Base-by-base conservation (phyloP, 2,797 vertebrate genomes). In the Danionella dracula region DNA sequence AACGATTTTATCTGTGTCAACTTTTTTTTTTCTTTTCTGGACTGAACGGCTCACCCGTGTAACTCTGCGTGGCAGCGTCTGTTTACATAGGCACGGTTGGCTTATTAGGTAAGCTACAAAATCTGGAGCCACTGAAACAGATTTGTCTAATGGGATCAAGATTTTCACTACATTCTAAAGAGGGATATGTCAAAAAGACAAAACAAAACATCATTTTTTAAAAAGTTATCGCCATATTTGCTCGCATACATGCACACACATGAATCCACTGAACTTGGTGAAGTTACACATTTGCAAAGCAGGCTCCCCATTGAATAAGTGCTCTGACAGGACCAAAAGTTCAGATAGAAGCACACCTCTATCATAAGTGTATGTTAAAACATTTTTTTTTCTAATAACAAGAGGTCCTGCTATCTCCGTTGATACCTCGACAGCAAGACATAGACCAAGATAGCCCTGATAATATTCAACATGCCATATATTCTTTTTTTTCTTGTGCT, bases 51-150 rank as follows among this genome's bases (percentile, higher is more conserved):
- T 57, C 55, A 79, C 78, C 73, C 81, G 72, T 68, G 78, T 80
- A 56, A 73, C 77, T 80, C 78, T 78, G 81, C 81, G 73, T 79
- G 84, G 83, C 85, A 82, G 82, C 81, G 74, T 88, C 84, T 81
- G 80, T 80, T 86, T 76, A 82, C 83, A 82, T 87, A 90, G 90
- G 90, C 90, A 90, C 90, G 85, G 83, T 87, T 87, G 90, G 89
- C 86, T 78, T 88, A 79, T 86, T 83, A 84, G 82, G 85, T 83
- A 87, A 87, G 83, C 87, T 89, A 89, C 82, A 79, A 77, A 75
- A 79, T 88, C 82, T 80, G 81, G 80, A 88, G 84, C 84, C 84
- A 77, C 84, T 79, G 79, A 77, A 70, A 76, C 72, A 79, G 70
- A 79, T 84, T 85, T 81, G 78, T 84, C 84, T 77, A 78, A 78